These are phyloP conservation scores for Noctua janthe DNA, from an alignment of 2,888 invertebrate species.

Conservation along the genomic window DNA sequence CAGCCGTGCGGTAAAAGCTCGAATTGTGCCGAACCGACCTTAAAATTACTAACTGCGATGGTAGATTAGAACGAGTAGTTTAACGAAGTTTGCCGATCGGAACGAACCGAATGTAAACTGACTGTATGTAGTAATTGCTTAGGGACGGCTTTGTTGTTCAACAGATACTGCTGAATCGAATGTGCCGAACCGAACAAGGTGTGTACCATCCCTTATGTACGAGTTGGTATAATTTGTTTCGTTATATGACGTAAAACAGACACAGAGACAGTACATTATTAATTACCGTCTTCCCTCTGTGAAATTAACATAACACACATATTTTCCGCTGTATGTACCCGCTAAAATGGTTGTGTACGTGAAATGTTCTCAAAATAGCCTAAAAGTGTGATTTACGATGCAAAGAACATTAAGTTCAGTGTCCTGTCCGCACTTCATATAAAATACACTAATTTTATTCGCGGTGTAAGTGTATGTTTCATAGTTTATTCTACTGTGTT, in stretches of 20 bases:
- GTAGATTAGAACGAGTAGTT: not conserved
- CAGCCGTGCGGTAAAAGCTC: not conserved
- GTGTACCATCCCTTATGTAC: not conserved
- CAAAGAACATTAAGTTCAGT: constrained; percentile 22
- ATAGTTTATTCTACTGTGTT: constrained; percentile 5
- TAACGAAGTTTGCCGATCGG: not conserved
- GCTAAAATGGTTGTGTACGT: constrained; percentile 25
- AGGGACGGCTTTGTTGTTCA: not conserved
- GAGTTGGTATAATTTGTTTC: constrained; percentile 20
- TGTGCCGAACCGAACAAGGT: not conserved
- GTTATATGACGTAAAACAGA: not conserved
- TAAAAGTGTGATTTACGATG: constrained; percentile 21
- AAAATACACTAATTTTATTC: constrained; percentile 32
- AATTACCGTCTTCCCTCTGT: constrained; percentile 14
- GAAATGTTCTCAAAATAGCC: constrained; percentile 29
- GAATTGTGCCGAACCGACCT: not conserved
- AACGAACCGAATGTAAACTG: not conserved
- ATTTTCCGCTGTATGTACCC: constrained; percentile 1
- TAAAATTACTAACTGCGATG: not conserved
- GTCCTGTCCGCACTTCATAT: constrained; percentile 14
- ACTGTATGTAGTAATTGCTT: not conserved
- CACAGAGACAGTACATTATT: constrained; percentile 11
- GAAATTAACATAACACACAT: constrained; percentile 16
- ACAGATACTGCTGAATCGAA: not conserved
- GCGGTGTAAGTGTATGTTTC: constrained; percentile 4